phyloP scores from a whole-genome alignment of 2,113 vertebrate species.

The Planiliza haematocheilus region DNA sequence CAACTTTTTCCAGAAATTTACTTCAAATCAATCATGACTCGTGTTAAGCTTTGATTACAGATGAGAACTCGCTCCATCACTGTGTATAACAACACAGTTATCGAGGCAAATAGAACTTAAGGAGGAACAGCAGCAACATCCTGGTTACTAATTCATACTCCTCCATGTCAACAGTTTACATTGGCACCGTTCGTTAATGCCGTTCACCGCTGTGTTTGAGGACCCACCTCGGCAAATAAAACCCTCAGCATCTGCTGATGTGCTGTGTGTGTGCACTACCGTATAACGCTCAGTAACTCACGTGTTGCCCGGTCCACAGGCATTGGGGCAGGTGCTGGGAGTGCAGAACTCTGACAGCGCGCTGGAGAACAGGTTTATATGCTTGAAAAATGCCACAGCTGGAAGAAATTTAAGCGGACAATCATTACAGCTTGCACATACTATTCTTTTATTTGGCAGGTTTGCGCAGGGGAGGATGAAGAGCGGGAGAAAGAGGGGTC shows the following conservation, averaged over 20 bases:
- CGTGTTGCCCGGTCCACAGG: slow-evolving; percentile 81
- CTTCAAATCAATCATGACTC: too few species aligned
- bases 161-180: neutral
- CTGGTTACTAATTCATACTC: neutral
- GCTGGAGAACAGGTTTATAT: slow-evolving; percentile 85
- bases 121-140: neutral
- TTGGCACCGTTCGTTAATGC: neutral
- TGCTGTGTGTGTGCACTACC: neutral
- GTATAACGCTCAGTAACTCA: slow-evolving; percentile 58
- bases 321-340: slow-evolving; percentile 80
- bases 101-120: neutral
- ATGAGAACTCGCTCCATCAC: too few species aligned
- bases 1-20: too few species aligned
- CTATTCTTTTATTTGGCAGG: neutral
- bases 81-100: too few species aligned
- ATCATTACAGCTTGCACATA: neutral
- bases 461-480: neutral
- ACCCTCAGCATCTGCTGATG: neutral
- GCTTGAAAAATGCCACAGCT: slow-evolving; percentile 87
- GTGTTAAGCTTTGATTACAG: too few species aligned
- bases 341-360: slow-evolving; percentile 86
- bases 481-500: neutral
- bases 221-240: neutral
- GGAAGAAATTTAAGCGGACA: slow-evolving; percentile 37
- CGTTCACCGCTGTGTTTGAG: neutral